phyloP scores from a whole-genome alignment of 2,113 vertebrate species.

The Dipodomys spectabilis region DNA sequence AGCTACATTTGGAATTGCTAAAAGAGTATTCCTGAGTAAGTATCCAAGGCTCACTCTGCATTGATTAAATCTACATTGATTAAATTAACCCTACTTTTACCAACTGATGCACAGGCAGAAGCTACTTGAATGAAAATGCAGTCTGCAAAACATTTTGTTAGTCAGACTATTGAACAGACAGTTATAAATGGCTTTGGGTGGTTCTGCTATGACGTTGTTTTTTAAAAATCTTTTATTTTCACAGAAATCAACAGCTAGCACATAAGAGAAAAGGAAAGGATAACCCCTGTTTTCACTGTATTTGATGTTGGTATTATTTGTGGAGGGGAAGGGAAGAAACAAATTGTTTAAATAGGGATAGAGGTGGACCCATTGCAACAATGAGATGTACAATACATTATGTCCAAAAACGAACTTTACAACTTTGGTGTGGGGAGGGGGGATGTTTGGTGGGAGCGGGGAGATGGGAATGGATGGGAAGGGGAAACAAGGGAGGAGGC shows the following conservation, averaged over 20 bases:
- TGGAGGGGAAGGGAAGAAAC: too few relatives aligned
- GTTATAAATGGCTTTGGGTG: not conserved
- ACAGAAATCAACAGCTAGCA: not conserved
- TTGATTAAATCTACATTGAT: not conserved
- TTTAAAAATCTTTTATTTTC: constrained; percentile 7
- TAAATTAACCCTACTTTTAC: not conserved
- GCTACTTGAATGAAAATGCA: not conserved
- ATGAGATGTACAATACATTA: too few relatives aligned
- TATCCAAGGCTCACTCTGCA: not conserved
- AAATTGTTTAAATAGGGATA: too few relatives aligned
- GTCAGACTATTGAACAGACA: not conserved
- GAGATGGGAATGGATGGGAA: too few relatives aligned
- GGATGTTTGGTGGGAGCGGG: too few relatives aligned
- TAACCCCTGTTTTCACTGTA: not conserved
- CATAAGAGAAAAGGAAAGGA: not conserved
- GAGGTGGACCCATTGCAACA: too few relatives aligned
- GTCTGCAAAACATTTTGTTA: not conserved
- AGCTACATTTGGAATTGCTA: constrained; percentile 7
- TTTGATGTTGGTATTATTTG: too few relatives aligned
- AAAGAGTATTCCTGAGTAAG: not conserved
- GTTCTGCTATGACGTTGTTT: not conserved
- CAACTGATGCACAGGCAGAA: not conserved
- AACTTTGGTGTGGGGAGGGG: too few relatives aligned
- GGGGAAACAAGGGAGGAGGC: too few relatives aligned
- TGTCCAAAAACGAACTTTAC: too few relatives aligned